Conservation (phyloP, 2,113 vertebrate species). For the Xiphophorus couchianus region DNA sequence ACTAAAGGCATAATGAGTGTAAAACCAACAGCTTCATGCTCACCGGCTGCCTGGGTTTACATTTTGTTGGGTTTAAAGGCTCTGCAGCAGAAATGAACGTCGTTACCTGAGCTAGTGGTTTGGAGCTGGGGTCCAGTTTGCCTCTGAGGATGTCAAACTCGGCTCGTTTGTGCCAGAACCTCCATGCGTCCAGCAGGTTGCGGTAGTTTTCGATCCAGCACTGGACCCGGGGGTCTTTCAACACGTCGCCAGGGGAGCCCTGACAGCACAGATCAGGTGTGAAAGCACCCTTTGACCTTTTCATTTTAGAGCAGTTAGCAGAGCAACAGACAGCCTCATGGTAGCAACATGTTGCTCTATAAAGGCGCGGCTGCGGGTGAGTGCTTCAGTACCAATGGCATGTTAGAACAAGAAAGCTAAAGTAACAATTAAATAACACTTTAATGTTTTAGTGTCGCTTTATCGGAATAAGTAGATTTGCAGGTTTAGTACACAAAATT, state of each 20-base stretch:
- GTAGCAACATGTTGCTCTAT: neutral
- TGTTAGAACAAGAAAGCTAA: neutral
- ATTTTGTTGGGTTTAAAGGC: slow-evolving; percentile 21
- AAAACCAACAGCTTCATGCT: slow-evolving; percentile 20
- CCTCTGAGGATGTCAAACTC: slow-evolving; percentile 98
- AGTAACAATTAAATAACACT: no score
- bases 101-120: slow-evolving; percentile 93
- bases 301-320: neutral
- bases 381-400: no score
- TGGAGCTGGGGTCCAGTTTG: slow-evolving; percentile 97
- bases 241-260: slow-evolving; percentile 91
- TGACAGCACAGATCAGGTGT: slow-evolving; percentile 51
- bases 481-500: no score
- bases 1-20: neutral
- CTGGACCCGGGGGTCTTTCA: slow-evolving; percentile 96
- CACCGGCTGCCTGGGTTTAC: slow-evolving; percentile 53
- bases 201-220: slow-evolving; percentile 99
- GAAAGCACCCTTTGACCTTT: neutral
- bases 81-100: slow-evolving; percentile 28
- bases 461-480: no score
- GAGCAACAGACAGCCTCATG: neutral
- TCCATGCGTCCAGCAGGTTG: slow-evolving; percentile 96
- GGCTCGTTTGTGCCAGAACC: slow-evolving; percentile 98
- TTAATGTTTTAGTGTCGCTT: no score
- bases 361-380: neutral